A percentile compares a stretch with the other conserved stretches of the same genome.
These are phyloP conservation scores for Apocheima hispidaria DNA, from an alignment of 2,888 invertebrate species.

Conservation along the genomic window DNA sequence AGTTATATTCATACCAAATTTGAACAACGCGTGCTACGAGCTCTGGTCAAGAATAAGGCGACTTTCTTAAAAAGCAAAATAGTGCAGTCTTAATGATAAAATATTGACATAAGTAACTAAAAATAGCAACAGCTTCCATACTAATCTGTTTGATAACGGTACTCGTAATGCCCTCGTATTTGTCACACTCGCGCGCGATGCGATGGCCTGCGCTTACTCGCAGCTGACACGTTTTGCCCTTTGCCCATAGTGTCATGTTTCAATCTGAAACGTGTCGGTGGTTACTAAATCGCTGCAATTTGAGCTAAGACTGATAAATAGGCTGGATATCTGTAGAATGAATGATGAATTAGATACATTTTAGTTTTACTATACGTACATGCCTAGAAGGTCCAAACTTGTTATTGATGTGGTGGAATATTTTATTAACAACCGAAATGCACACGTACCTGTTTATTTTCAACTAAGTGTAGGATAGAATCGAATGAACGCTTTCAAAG, in stretches of 20 bases:
- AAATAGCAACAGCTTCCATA: background rate
- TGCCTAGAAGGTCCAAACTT: too few species aligned
- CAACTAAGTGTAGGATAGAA: too few species aligned
- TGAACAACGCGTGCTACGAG: too few species aligned
- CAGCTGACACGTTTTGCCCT: slow-evolving; percentile 35
- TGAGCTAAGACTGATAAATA: slow-evolving; percentile 8
- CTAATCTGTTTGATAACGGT: slow-evolving; percentile 25
- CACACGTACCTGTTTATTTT: too few species aligned
- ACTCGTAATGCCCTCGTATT: slow-evolving; percentile 41
- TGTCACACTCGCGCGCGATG: slow-evolving; percentile 24
- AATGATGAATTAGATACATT: background rate
- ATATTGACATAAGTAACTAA: slow-evolving; percentile 1
- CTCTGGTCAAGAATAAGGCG: too few species aligned
- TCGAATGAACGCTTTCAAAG: too few species aligned
- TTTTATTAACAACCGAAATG: too few species aligned
- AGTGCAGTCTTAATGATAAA: background rate
- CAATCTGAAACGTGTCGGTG: slow-evolving; percentile 45
- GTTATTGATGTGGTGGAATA: too few species aligned
- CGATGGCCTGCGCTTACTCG: slow-evolving; percentile 22
- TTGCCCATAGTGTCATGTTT: slow-evolving; percentile 38
- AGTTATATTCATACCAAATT: too few species aligned
- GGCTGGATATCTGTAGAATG: slow-evolving; percentile 2
- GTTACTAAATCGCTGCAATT: slow-evolving; percentile 21
- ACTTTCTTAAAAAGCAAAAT: too few species aligned
- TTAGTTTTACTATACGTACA: too few species aligned